Conservation (phyloP, 2,113 vertebrate species). For the Mus pahari region DNA sequence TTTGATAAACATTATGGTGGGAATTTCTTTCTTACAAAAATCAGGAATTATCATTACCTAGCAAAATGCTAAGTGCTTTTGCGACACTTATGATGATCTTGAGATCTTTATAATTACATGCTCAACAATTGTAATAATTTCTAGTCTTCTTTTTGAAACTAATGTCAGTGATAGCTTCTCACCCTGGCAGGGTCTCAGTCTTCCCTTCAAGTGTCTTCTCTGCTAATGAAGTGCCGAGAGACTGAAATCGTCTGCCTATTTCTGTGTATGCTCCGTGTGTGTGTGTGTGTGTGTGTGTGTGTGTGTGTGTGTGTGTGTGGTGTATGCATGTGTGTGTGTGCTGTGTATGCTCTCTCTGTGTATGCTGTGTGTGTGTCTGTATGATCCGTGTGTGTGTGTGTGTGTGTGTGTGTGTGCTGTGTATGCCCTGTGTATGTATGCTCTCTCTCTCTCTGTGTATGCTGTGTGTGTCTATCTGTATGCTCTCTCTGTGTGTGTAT, state of each 20-base stretch:
- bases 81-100: background rate
- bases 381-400: too few relatives aligned
- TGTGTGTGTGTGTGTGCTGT: too few relatives aligned
- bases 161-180: background rate
- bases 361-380: too few relatives aligned
- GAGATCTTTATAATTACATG: constrained; percentile 42
- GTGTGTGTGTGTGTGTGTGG: too few relatives aligned
- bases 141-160: constrained; percentile 4
- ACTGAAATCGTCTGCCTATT: background rate
- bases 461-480: too few relatives aligned
- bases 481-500: background rate
- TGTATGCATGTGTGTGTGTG: too few relatives aligned
- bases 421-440: too few relatives aligned
- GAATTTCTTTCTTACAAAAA: constrained; percentile 28
- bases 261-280: background rate
- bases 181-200: background rate
- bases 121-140: constrained; percentile 24
- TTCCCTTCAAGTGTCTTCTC: background rate
- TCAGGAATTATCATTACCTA: constrained; percentile 47
- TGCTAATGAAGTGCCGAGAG: background rate
- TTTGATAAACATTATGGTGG: constrained; percentile 3
- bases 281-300: too few relatives aligned
- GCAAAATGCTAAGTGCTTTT: constrained; percentile 49
- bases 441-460: too few relatives aligned
- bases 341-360: too few relatives aligned